These are phyloP conservation scores for Lymantria dispar DNA, from an alignment of 2,888 invertebrate genomes.

Conservation along the genomic window DNA sequence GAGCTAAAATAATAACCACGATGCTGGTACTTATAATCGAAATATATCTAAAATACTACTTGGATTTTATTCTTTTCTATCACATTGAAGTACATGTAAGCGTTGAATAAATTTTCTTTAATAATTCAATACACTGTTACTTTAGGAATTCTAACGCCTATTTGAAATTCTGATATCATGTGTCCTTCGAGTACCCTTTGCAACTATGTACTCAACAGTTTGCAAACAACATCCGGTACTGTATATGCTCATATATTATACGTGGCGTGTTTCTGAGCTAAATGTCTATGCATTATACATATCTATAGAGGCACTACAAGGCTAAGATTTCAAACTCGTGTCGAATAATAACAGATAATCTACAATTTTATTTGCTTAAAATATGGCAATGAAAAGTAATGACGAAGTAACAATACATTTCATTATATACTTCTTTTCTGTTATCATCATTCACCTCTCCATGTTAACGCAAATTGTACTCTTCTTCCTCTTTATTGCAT, in stretches of 20 bases:
- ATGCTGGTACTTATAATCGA: too few relatives aligned
- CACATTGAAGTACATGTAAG: not conserved
- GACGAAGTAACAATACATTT: too few relatives aligned
- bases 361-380: too few relatives aligned
- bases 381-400: too few relatives aligned
- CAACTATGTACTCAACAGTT: constrained; percentile 32
- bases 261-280: constrained; percentile 9
- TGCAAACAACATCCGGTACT: constrained; percentile 63
- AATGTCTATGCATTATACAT: constrained; percentile 6
- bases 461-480: too few relatives aligned
- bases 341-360: not conserved
- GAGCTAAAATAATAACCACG: too few relatives aligned
- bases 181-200: constrained; percentile 71
- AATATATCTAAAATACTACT: too few relatives aligned
- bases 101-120: constrained; percentile 6
- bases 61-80: too few relatives aligned
- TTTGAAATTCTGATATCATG: constrained; percentile 55
- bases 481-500: too few relatives aligned
- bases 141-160: constrained; percentile 27
- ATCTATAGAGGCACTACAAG: not conserved
- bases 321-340: not conserved
- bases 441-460: too few relatives aligned
- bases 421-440: too few relatives aligned
- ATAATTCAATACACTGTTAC: constrained; percentile 16
- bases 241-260: constrained; percentile 9